These are phyloP conservation scores for Salarias fasciatus DNA, from an alignment of 2,797 vertebrate genomes.

Conservation along the genomic window DNA sequence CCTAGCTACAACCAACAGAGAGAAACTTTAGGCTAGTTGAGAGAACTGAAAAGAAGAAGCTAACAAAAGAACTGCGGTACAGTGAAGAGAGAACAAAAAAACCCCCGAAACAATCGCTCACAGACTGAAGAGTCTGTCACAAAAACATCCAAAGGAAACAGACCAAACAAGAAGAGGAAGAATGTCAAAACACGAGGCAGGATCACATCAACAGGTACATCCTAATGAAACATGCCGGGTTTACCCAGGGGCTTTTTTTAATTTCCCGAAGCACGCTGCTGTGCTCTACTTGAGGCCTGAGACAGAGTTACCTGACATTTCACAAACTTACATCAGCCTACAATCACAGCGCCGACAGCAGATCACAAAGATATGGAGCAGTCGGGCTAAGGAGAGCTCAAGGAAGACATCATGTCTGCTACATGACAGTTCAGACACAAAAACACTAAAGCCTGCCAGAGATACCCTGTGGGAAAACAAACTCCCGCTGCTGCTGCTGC, in stretches of 20 bases:
- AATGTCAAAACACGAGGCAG: neutral
- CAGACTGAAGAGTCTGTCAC: slow-evolving; percentile 19
- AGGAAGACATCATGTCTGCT: slow-evolving; percentile 8
- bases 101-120: slow-evolving; percentile 10
- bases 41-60: slow-evolving; percentile 14
- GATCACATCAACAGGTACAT: slow-evolving; percentile 18
- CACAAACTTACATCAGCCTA: slow-evolving; percentile 44
- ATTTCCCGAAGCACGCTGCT: slow-evolving; percentile 12
- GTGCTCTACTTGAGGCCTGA: neutral
- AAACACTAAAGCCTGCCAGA: slow-evolving; percentile 17
- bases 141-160: slow-evolving; percentile 31
- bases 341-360: neutral
- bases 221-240: neutral
- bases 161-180: slow-evolving; percentile 21
- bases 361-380: neutral
- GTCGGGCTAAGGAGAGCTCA: neutral
- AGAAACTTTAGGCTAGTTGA: slow-evolving; percentile 41
- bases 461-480: slow-evolving; percentile 38
- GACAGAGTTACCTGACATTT: slow-evolving; percentile 25
- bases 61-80: slow-evolving; percentile 30
- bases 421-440: slow-evolving; percentile 21
- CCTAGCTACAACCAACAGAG: slow-evolving; percentile 69
- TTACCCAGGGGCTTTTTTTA: slow-evolving; percentile 15
- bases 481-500: slow-evolving; percentile 45
- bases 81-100: slow-evolving; percentile 18